Evolutionary conservation across 2,888 invertebrate genomes (phyloP).

Genomic region (Oxytorus armatus): DNA sequence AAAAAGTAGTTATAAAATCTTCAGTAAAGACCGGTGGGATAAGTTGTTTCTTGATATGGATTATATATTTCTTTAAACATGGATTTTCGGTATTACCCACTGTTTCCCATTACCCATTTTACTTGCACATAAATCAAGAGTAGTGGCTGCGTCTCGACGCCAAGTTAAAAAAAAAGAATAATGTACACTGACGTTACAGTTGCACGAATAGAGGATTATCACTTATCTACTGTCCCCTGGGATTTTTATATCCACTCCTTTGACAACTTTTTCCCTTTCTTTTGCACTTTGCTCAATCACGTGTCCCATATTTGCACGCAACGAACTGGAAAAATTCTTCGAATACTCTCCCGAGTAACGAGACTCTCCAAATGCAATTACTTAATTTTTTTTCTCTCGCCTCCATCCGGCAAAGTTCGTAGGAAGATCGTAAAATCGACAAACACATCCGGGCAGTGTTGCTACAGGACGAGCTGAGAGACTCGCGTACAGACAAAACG

Average conservation of each 20-base stretch:
- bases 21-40: too few species aligned
- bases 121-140: too few species aligned
- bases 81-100: too few species aligned
- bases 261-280: constrained; percentile 58
- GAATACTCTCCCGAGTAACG: constrained; percentile 22
- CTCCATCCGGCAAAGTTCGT: neutral
- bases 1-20: too few species aligned
- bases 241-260: constrained; percentile 52
- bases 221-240: constrained; percentile 29
- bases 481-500: constrained; percentile 17
- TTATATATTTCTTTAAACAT: neutral
- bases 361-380: constrained; percentile 44
- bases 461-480: neutral
- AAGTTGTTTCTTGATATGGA: too few species aligned
- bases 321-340: constrained; percentile 42
- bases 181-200: constrained; percentile 9
- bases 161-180: neutral
- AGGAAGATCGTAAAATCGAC: constrained; percentile 47
- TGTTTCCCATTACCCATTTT: too few species aligned
- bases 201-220: constrained; percentile 51
- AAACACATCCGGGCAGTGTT: neutral
- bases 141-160: neutral
- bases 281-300: constrained; percentile 40
- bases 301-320: constrained; percentile 56
- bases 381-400: constrained; percentile 31